Evolutionary conservation across 2,888 invertebrate species (phyloP), one percentile per base, ranked within the genome.

Genomic region (Patella depressa): DNA sequence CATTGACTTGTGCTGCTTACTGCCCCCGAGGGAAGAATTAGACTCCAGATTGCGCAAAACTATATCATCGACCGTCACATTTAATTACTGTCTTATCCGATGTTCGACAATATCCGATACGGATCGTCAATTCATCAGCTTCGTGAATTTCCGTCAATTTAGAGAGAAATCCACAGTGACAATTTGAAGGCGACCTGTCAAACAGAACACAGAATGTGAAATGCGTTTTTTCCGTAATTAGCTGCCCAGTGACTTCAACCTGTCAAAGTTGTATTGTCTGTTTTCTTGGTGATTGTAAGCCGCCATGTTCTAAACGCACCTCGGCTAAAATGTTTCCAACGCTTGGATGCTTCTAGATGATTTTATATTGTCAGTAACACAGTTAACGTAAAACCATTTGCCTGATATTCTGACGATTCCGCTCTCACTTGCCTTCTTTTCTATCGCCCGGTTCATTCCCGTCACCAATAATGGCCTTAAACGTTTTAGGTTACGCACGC

Each of bases 181-280:
- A 79, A 77, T 73, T 73, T 77, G 79, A 79, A 79, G 73, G 79
- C 77, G 75, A 77, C 73, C 77, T 77, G 79, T 79, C 79, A 79
- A 19, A 65, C 24, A 65, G 65, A 65, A 65, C 65, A 65, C 24
- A 24, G 65, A 14, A 65, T 24, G 65, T 65, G 24, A 65, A 65
- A 65, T 24, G 65, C 65, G 65, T 65, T 65, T 65, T 65, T 65
- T 65, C 65, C 65, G 65, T 65, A 65, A 65, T 65, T 65, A 65
- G 65, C 24, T 65, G 65, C 65, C 24, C 24, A 24, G 12, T 65
- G 65, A 65, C 65, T 65, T 65, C 65, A 19, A 24, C 65, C 65
- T 65, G 65, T 65, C 65, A 65, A 65, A 24, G 19, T 24, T 14
- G 19, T 65, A 65, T 65, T 65, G 65, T 65, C 65, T 24, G 17